Evolutionary conservation across 1,140 invertebrate species (phyloP).

Genomic region (Temnothorax longispinosus): DNA sequence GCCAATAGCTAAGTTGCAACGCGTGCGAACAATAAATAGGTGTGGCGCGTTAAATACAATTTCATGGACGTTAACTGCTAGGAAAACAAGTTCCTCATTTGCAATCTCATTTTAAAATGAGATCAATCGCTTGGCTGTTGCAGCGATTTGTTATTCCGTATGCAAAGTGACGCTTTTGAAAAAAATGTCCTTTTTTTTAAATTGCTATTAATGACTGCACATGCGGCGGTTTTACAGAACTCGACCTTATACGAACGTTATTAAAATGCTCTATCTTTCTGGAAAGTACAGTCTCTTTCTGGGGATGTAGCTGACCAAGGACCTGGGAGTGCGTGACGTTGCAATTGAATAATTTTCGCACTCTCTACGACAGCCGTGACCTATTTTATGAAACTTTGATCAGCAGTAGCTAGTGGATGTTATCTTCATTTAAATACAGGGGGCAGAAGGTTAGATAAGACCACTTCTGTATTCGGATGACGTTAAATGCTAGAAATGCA

Average conservation of each 20-base stretch:
- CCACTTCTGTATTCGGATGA: slow-evolving; percentile 64
- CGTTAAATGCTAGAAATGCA: not conserved
- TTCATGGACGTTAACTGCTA: slow-evolving; percentile 77
- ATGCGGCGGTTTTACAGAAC: not conserved
- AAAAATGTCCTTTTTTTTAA: slow-evolving; percentile 3
- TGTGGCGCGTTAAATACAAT: slow-evolving; percentile 65
- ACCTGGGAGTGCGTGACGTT: not conserved
- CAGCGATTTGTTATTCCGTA: not conserved
- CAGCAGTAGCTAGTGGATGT: slow-evolving; percentile 55
- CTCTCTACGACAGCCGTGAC: slow-evolving; percentile 64
- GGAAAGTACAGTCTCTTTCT: not conserved
- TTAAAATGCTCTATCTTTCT: not conserved
- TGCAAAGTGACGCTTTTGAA: slow-evolving; percentile 10
- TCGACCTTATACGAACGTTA: not conserved
- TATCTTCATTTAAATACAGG: slow-evolving; percentile 72
- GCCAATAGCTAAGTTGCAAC: slow-evolving; percentile 44
- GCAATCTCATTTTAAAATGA: slow-evolving; percentile 58
- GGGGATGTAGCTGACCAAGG: not conserved
- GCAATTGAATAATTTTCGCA: slow-evolving; percentile 18
- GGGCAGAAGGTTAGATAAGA: slow-evolving; percentile 75
- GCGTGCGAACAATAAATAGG: slow-evolving; percentile 67
- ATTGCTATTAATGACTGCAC: not conserved
- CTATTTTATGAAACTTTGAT: slow-evolving; percentile 74
- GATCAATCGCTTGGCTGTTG: slow-evolving; percentile 19
- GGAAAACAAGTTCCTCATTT: slow-evolving; percentile 77